Evolutionary conservation across 2,888 invertebrate species (phyloP).

Genomic region (Malthinus flaveolus): DNA sequence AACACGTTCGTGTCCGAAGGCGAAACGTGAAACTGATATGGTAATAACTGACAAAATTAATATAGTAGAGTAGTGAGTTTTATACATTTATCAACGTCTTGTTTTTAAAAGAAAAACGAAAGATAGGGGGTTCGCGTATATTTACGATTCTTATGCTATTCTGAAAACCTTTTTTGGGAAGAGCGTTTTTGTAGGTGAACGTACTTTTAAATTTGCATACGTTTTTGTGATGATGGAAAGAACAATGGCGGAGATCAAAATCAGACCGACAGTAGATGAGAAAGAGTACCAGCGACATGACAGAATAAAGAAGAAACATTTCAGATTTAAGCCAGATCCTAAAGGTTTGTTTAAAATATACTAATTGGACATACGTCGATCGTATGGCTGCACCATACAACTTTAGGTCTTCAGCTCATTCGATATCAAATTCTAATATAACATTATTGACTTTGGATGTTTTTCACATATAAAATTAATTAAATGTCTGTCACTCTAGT

Average conservation of each 20-base stretch:
- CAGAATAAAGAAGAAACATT: conserved; percentile 30
- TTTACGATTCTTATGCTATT: neutral
- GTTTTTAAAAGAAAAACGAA: too few relatives aligned
- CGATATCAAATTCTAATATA: conserved; percentile 32
- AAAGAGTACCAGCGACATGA: conserved; percentile 33
- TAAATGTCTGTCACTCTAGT: conserved; percentile 5
- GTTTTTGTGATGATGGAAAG: conserved; percentile 37
- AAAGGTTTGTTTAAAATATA: conserved; percentile 52
- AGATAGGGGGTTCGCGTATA: too few relatives aligned
- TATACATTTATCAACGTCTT: conserved; percentile 20
- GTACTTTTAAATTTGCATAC: conserved; percentile 32
- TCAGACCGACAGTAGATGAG: conserved; percentile 46
- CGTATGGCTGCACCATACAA: conserved; percentile 36
- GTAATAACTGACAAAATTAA: conserved; percentile 35
- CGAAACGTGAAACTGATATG: conserved; percentile 40
- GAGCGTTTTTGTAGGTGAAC: conserved; percentile 20
- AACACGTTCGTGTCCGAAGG: conserved; percentile 34
- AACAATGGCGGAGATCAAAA: conserved; percentile 48
- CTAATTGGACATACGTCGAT: conserved; percentile 54
- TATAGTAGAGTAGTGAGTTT: neutral
- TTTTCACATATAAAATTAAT: conserved; percentile 17
- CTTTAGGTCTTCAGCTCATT: conserved; percentile 31
- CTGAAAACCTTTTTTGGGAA: conserved; percentile 26
- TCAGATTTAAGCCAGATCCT: conserved; percentile 49
- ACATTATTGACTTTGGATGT: conserved; percentile 24